phyloP scores from a whole-genome alignment of 2,113 vertebrate species.

The Oreochromis aureus region DNA sequence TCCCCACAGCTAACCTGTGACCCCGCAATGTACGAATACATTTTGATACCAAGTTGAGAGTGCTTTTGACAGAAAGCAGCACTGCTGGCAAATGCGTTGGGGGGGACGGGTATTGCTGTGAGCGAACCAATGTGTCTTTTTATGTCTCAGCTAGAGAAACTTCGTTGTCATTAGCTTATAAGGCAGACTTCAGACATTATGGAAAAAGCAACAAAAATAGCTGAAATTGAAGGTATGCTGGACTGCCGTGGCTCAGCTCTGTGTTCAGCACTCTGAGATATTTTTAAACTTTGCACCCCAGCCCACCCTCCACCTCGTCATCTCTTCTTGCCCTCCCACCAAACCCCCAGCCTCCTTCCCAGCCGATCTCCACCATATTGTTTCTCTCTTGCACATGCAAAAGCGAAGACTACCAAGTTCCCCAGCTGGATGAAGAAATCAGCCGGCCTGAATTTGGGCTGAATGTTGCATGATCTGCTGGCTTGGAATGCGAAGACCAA shows the following conservation, averaged over 20 bases:
- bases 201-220: constrained; percentile 70
- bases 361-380: constrained; percentile 39
- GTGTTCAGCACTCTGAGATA: constrained; percentile 49
- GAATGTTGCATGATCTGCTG: constrained; percentile 52
- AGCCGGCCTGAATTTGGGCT: constrained; percentile 8
- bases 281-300: constrained; percentile 62
- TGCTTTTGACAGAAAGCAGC: constrained; percentile 26
- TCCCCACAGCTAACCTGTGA: background rate
- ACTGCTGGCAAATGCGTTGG: background rate
- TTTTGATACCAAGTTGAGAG: background rate
- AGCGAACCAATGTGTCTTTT: constrained; percentile 28
- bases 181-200: constrained; percentile 64
- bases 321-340: constrained; percentile 28
- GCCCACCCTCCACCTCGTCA: constrained; percentile 40
- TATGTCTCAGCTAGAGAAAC: constrained; percentile 26
- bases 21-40: background rate
- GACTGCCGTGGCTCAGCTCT: constrained; percentile 29
- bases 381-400: constrained; percentile 17
- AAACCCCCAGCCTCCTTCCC: constrained; percentile 10
- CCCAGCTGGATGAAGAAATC: constrained; percentile 23
- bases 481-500: constrained; percentile 65
- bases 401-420: background rate
- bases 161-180: constrained; percentile 67
- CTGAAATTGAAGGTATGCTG: constrained; percentile 58
- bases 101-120: background rate